phyloP scores from a whole-genome alignment of 2,797 vertebrate genomes.

The Rhynchotus rufescens region DNA sequence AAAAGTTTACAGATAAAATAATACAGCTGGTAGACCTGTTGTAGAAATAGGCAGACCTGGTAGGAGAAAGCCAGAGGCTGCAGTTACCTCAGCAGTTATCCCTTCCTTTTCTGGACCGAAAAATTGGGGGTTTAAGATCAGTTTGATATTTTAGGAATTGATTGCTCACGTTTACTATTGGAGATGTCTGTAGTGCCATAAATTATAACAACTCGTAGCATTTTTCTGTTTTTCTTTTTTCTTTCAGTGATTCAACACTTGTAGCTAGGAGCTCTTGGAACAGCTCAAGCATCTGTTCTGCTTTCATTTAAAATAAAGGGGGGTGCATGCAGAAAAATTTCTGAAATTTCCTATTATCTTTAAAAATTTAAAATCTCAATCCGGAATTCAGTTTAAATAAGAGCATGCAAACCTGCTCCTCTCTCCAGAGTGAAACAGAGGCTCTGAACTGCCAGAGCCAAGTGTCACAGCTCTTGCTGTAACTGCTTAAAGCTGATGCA shows the following conservation, averaged over 20 bases:
- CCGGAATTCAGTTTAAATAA: constrained; percentile 26
- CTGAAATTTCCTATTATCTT: not conserved
- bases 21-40: not conserved
- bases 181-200: not conserved
- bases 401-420: constrained; percentile 8
- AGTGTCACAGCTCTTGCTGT: not conserved
- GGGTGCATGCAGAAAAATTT: not conserved
- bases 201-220: not conserved
- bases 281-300: constrained; percentile 49
- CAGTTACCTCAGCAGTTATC: rapidly evolving
- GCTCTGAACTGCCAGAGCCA: not conserved
- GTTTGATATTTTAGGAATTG: not conserved
- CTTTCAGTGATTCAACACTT: constrained; percentile 39
- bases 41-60: not conserved
- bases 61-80: not conserved
- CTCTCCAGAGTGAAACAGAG: not conserved
- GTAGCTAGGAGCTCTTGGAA: constrained; percentile 42
- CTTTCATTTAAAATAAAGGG: not conserved
- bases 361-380: constrained; percentile 27
- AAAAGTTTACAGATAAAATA: not conserved
- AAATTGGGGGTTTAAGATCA: not conserved
- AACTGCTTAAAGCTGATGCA: not conserved
- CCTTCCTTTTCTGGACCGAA: not conserved
- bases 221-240: not conserved
- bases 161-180: not conserved